Evolutionary conservation across 2,797 vertebrate species (phyloP).

Genomic region (Streptopelia turtur): DNA sequence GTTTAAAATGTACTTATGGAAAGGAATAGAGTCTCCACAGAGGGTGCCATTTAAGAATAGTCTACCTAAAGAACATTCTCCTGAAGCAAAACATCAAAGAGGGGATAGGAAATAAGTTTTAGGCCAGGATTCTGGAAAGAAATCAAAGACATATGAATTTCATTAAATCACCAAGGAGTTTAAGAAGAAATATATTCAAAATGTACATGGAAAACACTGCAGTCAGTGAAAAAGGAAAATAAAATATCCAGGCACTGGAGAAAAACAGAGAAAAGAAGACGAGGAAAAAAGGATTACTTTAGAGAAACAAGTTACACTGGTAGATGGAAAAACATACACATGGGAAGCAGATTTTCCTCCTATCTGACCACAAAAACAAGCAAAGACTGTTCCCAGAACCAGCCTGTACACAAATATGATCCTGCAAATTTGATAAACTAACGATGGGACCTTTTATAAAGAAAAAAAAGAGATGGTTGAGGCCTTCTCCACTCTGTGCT

Average conservation of each 20-base stretch:
- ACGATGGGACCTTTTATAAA: not conserved
- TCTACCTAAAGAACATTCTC: slow-evolving; percentile 43
- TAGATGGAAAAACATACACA: not conserved
- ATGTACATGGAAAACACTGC: slow-evolving; percentile 3
- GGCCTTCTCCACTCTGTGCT: not conserved
- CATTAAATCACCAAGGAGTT: slow-evolving; percentile 43
- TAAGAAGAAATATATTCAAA: slow-evolving; percentile 5
- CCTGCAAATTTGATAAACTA: not conserved
- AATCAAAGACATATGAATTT: slow-evolving; percentile 24
- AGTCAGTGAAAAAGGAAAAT: not conserved
- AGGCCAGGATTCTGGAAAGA: slow-evolving; percentile 30
- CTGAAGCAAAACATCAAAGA: slow-evolving; percentile 62
- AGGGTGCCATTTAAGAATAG: slow-evolving; percentile 45
- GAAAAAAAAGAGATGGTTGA: not conserved
- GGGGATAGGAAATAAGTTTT: slow-evolving; percentile 25
- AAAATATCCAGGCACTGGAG: not conserved
- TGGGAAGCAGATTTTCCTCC: not conserved
- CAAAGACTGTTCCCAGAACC: not conserved
- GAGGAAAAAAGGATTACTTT: not conserved
- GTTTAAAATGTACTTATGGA: not conserved
- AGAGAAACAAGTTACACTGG: not conserved
- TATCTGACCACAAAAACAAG: not conserved
- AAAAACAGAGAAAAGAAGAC: not conserved
- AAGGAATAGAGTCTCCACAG: slow-evolving; percentile 5
- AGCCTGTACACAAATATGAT: not conserved